Evolutionary conservation across 2,113 vertebrate species (phyloP), one percentile per base, ranked within the genome.

Genomic region (Corythoichthys intestinalis): DNA sequence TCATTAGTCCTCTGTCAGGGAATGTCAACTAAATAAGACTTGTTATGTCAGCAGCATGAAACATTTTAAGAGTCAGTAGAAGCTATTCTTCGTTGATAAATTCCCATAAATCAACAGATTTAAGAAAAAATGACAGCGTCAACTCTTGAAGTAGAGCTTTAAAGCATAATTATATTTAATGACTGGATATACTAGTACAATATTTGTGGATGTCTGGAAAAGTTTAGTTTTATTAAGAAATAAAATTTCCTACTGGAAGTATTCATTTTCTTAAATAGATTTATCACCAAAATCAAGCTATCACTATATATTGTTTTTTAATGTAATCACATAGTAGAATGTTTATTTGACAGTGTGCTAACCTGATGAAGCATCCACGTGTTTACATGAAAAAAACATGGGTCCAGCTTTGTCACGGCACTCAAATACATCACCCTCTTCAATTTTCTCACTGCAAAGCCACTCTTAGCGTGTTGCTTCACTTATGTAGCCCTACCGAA

Each of bases 381-480:
- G 20, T 56, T 11, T 20, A 9, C 17, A n/a, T 13, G 20, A 56
- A 28, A 56, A 20, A 28, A 28, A 34, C 1, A 10, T 9, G n/a
- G 5, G n/a, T 47, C 9, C 57, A 37, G 34, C 56, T 34, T 58
- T 20, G 38, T 20, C 38, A 6, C 57, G 17, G 15, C 17, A 41
- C 14, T 59, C 38, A 15, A 41, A 72, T 60, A 77, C 60, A 38
- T 70, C 47, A 65, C 67, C 50, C 70, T 81, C 49, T 54, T 85
- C 70, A 85, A 82, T 80, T 77, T 83, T 70, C 63, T 76, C 70
- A 77, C 73, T 74, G 69, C 73, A 67, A 69, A 78, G 73, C 79
- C 79, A 81, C 61, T 73, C 76, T 67, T 66, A 76, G 69, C 13
- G 57, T 84, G 72, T 84, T 77, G 76, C 64, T 58, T 14, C 70